A percentile compares a stretch with the other conserved stretches of the same genome.
Evolutionary conservation across 1,140 invertebrate genomes (phyloP).

Genomic region (Pristionchus pacificus): DNA sequence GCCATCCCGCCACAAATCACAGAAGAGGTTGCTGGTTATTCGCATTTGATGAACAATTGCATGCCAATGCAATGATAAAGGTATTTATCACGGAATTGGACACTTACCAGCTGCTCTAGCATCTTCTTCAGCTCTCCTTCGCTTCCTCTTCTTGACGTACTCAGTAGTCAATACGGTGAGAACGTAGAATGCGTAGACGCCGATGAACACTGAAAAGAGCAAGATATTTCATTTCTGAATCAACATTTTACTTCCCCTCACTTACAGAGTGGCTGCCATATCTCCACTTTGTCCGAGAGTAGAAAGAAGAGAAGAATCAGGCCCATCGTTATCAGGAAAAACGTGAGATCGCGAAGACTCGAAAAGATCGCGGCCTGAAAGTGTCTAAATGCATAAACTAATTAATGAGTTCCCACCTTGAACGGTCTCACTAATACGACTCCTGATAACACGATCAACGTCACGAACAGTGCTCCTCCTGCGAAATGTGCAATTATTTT

Average conservation of each 20-base stretch:
- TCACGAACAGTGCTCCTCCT: neutral
- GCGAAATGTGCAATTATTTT: neutral
- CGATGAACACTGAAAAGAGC: conserved; percentile 61
- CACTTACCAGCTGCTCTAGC: neutral
- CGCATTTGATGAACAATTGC: neutral
- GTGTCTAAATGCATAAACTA: conserved; percentile 59
- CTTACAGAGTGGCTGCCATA: conserved; percentile 58
- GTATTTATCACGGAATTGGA: too few species aligned
- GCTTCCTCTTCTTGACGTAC: neutral
- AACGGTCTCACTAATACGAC: conserved; percentile 65
- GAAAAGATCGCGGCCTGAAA: conserved; percentile 66
- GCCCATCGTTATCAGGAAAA: conserved; percentile 65
- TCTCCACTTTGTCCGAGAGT: conserved; percentile 58
- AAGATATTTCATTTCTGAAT: conserved; percentile 41
- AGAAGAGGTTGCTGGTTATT: neutral
- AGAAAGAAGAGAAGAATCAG: conserved; percentile 61
- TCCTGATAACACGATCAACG: conserved; percentile 66
- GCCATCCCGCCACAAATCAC: too few species aligned
- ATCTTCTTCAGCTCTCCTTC: neutral
- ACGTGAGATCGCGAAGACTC: conserved; percentile 67
- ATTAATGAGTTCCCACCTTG: neutral
- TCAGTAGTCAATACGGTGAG: conserved; percentile 60
- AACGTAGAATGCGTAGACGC: conserved; percentile 66
- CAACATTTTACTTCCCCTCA: conserved; percentile 20
- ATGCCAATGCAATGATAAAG: neutral